These are phyloP conservation scores for Smittia sp. DNA, from an alignment of 2,888 invertebrate genomes.

Conservation along the genomic window DNA sequence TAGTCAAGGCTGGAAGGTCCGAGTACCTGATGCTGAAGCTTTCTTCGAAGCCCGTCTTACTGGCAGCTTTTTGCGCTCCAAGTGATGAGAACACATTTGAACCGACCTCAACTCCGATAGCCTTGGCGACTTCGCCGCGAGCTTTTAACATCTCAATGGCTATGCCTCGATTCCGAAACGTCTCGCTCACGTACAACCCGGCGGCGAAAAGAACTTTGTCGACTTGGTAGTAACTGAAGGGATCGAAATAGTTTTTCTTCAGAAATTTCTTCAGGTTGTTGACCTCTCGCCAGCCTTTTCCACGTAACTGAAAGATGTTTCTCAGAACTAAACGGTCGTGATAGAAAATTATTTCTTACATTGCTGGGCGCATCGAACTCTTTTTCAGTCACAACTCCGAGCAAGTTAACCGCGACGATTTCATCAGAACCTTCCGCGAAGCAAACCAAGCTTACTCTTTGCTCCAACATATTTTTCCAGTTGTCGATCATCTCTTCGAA, in stretches of 20 bases:
- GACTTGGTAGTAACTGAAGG: conserved; percentile 2
- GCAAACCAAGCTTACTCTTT: conserved; percentile 1
- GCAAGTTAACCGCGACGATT: conserved; percentile 18
- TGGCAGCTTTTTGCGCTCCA: conserved; percentile 19
- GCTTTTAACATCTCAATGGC: conserved; percentile 21
- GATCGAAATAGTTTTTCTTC: conserved; percentile 16
- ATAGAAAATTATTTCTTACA: too few species aligned
- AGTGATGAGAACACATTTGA: background rate
- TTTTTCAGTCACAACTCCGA: conserved; percentile 1
- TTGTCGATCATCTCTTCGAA: conserved; percentile 6
- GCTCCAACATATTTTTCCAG: conserved; percentile 9
- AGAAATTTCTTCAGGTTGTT: conserved; percentile 1
- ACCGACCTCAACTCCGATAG: background rate
- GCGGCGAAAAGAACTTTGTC: conserved; percentile 14
- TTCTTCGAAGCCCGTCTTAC: conserved; percentile 1
- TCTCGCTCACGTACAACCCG: background rate
- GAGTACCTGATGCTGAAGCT: conserved; percentile 10
- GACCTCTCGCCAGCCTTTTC: conserved; percentile 15
- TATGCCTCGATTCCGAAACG: background rate
- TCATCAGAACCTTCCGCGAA: background rate
- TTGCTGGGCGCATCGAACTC: conserved; percentile 13
- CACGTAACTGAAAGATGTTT: background rate
- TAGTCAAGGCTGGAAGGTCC: background rate
- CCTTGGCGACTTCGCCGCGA: background rate
- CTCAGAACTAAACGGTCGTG: too few species aligned